phyloP scores from a whole-genome alignment of 2,888 invertebrate species.

The Nomada hirtipes region DNA sequence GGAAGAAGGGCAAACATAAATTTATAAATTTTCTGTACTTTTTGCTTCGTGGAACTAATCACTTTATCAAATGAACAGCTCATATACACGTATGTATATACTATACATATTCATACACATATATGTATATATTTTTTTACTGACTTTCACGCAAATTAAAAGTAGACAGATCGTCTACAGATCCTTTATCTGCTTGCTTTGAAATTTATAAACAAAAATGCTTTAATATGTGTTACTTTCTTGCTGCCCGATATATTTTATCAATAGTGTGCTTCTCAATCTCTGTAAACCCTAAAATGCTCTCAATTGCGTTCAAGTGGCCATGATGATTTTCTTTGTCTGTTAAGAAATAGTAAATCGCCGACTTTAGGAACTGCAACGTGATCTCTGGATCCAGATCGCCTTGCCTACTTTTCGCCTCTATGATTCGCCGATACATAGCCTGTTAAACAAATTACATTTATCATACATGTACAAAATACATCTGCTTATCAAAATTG shows the following conservation, averaged over 20 bases:
- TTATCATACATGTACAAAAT: neutral
- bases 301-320: slow-evolving; percentile 95
- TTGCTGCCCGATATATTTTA: slow-evolving; percentile 83
- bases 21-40: no score
- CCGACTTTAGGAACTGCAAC: slow-evolving; percentile 96
- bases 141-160: slow-evolving; percentile 11
- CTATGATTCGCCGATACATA: slow-evolving; percentile 93
- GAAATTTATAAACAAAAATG: slow-evolving; percentile 44
- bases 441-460: slow-evolving; percentile 86
- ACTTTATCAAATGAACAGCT: no score
- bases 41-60: no score
- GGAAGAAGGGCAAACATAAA: no score
- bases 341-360: slow-evolving; percentile 96
- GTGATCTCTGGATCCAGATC: slow-evolving; percentile 96
- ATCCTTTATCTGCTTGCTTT: slow-evolving; percentile 33
- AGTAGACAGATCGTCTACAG: neutral
- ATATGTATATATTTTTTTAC: neutral
- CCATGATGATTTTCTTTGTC: slow-evolving; percentile 95
- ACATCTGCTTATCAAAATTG: neutral
- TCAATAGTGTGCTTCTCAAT: slow-evolving; percentile 92
- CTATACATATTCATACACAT: no score
- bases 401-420: slow-evolving; percentile 90
- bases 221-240: slow-evolving; percentile 74
- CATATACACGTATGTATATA: no score
- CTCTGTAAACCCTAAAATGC: slow-evolving; percentile 94